Conservation (phyloP, 2,797 vertebrate species). For the Peromyscus attwateri region DNA sequence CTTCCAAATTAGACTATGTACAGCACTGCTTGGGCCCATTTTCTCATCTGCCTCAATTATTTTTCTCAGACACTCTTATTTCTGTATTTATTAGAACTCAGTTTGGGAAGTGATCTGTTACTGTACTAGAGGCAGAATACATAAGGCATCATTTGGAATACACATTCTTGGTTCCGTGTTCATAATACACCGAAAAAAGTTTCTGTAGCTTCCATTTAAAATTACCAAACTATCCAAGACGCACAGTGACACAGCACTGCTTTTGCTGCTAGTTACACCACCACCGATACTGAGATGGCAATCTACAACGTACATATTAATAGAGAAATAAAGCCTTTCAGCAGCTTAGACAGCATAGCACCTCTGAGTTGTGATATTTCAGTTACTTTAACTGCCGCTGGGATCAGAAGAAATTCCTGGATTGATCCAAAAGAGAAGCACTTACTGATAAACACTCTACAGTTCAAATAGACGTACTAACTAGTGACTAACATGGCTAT, state of each 20-base stretch:
- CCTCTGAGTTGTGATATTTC: background rate
- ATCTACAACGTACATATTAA: background rate
- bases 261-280: background rate
- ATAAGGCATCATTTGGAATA: background rate
- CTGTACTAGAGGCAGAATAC: background rate
- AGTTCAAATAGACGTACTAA: background rate
- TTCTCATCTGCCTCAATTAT: background rate
- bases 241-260: background rate
- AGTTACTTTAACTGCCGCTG: background rate
- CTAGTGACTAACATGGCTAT: background rate
- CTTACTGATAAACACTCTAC: background rate
- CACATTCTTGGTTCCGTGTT: background rate
- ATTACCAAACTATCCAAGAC: background rate
- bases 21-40: background rate
- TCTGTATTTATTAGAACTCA: background rate
- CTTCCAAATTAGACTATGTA: background rate
- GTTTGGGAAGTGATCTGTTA: background rate
- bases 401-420: background rate
- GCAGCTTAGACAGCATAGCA: background rate
- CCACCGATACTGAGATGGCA: background rate
- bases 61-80: background rate
- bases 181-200: background rate
- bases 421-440: background rate
- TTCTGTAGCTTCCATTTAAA: background rate
- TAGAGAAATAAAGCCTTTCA: background rate